Evolutionary conservation across 37 sponge, comb jelly and placozoan species (phyloP).

Genomic region (Hormiphora californensis): DNA sequence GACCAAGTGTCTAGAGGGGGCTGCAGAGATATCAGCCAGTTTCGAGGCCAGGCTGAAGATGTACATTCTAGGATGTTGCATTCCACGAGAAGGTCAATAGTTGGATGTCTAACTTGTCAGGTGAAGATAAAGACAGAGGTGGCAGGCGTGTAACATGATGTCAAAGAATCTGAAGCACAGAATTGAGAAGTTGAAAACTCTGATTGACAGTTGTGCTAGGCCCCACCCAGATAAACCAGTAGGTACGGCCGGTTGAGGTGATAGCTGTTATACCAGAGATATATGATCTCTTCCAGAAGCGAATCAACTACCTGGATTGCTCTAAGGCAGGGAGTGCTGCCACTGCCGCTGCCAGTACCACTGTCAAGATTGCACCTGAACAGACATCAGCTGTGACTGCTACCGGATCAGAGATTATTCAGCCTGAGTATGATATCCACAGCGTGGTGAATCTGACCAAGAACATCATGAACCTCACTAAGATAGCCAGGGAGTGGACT

Average conservation of each 20-base stretch:
- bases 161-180: slow-evolving; percentile 20
- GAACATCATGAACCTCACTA: slow-evolving; percentile 23
- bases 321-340: background rate
- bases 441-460: slow-evolving; percentile 36
- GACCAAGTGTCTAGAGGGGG: slow-evolving; percentile 1
- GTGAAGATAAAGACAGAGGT: slow-evolving; percentile 52
- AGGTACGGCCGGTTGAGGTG: slow-evolving; percentile 14
- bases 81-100: slow-evolving; percentile 45
- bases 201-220: slow-evolving; percentile 53
- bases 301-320: slow-evolving; percentile 41
- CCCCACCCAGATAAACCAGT: slow-evolving; percentile 38
- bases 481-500: background rate
- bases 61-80: slow-evolving; percentile 42
- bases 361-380: background rate
- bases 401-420: too few relatives aligned
- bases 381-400: too few relatives aligned
- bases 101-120: slow-evolving; percentile 54
- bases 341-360: background rate
- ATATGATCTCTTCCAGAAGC: slow-evolving; percentile 32
- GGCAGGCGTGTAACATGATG: slow-evolving; percentile 50
- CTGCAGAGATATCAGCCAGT: background rate
- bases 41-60: slow-evolving; percentile 41
- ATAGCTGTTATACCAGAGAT: slow-evolving; percentile 12
- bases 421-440: background rate
- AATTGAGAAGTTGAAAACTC: background rate